phyloP scores from a whole-genome alignment of 2,113 vertebrate genomes.

The Martes martes region DNA sequence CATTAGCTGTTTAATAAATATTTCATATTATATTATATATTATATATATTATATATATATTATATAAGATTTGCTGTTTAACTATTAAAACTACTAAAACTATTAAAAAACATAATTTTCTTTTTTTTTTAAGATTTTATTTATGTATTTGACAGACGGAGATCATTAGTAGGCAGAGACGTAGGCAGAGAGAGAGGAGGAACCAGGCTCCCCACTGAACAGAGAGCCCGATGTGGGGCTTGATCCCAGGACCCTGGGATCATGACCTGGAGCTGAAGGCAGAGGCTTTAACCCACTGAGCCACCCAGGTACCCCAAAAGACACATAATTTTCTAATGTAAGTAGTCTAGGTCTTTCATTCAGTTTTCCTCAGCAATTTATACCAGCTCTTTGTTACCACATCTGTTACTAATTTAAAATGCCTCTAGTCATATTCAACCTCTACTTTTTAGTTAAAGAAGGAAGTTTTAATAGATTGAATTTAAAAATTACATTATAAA shows the following conservation, averaged over 20 bases:
- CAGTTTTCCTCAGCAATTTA: neutral
- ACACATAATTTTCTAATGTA: neutral
- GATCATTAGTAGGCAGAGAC: too few relatives aligned
- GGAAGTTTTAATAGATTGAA: neutral
- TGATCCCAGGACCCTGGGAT: too few relatives aligned
- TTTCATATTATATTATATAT: neutral
- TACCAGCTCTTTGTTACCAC: neutral
- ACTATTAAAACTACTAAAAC: neutral
- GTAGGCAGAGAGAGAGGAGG: too few relatives aligned
- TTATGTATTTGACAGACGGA: too few relatives aligned
- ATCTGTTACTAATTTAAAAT: conserved; percentile 27
- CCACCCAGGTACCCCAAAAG: neutral
- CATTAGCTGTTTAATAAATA: neutral
- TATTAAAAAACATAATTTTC: neutral
- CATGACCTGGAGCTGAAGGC: too few relatives aligned
- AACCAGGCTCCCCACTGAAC: too few relatives aligned
- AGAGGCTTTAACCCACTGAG: too few relatives aligned
- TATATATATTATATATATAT: neutral
- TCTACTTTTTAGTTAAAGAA: conserved; percentile 14
- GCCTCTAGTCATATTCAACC: neutral
- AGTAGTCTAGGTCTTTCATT: neutral
- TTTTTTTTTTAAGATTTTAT: too few relatives aligned
- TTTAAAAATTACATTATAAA: neutral
- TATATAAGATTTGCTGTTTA: neutral
- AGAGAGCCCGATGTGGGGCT: too few relatives aligned